phyloP scores from a whole-genome alignment of 2,113 vertebrate genomes.

The Taxidea taxus region DNA sequence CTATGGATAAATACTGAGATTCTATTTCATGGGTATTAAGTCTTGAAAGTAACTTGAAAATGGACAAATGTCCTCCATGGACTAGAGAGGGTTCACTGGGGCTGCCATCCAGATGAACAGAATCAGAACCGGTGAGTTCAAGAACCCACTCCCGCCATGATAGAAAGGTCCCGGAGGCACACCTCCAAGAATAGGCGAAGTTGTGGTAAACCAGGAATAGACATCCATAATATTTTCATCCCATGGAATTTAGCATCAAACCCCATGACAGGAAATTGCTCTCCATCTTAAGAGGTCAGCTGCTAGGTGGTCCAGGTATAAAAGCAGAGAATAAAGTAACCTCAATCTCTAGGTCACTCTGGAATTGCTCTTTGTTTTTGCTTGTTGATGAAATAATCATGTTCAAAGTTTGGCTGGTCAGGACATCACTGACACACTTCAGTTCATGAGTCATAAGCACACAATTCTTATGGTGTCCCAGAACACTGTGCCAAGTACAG shows the following conservation, averaged over 20 bases:
- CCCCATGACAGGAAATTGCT: not conserved
- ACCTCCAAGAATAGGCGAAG: not conserved
- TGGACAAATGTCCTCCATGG: not conserved
- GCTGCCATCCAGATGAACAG: not conserved
- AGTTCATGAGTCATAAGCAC: not conserved
- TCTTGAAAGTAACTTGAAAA: not conserved
- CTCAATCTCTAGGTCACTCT: not conserved
- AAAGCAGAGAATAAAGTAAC: not conserved
- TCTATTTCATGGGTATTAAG: not conserved
- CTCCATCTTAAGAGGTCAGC: not conserved
- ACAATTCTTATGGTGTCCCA: not conserved
- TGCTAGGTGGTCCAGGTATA: not conserved
- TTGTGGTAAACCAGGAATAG: not conserved
- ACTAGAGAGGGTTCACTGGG: not conserved
- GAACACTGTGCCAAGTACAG: not conserved
- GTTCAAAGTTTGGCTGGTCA: not conserved
- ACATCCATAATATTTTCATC: not conserved
- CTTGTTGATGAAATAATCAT: not conserved
- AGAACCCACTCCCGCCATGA: not conserved
- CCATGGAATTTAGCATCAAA: not conserved
- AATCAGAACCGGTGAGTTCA: not conserved
- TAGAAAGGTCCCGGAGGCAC: not conserved
- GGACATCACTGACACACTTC: not conserved
- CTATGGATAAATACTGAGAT: not conserved
- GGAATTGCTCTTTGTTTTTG: too few species aligned